Evolutionary conservation across 2,888 invertebrate genomes (phyloP).

Genomic region (Endotricha flammealis): DNA sequence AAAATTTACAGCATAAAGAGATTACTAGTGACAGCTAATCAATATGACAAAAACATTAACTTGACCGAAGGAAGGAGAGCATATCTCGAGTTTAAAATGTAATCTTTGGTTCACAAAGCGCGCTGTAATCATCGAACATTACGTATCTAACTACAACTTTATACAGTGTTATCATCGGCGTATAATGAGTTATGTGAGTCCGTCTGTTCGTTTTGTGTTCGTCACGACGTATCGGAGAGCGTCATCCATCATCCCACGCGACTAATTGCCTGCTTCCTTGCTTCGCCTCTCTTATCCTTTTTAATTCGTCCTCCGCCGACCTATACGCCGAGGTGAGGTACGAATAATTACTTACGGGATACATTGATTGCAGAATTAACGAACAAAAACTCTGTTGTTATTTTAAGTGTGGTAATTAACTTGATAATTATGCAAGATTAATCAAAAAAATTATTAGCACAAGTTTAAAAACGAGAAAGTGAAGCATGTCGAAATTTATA

Average conservation of each 20-base stretch:
- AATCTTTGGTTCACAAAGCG: conserved; percentile 41
- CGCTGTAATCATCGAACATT: conserved; percentile 53
- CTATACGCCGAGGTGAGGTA: conserved; percentile 49
- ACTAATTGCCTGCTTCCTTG: conserved; percentile 77
- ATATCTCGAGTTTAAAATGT: conserved; percentile 30
- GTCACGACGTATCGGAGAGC: conserved; percentile 56
- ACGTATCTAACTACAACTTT: conserved; percentile 69
- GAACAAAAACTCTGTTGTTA: conserved; percentile 40
- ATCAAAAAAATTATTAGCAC: too few relatives aligned
- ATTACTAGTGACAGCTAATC: conserved; percentile 10
- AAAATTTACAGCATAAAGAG: conserved; percentile 1
- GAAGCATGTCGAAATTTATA: neutral
- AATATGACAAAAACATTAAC: conserved; percentile 11
- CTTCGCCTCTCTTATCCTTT: conserved; percentile 65
- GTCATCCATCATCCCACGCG: conserved; percentile 70
- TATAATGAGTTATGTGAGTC: conserved; percentile 67
- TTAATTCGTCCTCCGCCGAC: conserved; percentile 67
- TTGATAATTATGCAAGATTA: too few relatives aligned
- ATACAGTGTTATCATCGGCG: conserved; percentile 69
- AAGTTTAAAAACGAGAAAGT: too few relatives aligned
- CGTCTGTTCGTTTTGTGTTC: conserved; percentile 65
- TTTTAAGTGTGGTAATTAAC: conserved; percentile 31
- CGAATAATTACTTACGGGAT: conserved; percentile 61
- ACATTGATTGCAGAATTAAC: conserved; percentile 55
- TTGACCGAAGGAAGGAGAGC: conserved; percentile 6